phyloP scores from a whole-genome alignment of 2,888 invertebrate species.

The Andrena bicolor region DNA sequence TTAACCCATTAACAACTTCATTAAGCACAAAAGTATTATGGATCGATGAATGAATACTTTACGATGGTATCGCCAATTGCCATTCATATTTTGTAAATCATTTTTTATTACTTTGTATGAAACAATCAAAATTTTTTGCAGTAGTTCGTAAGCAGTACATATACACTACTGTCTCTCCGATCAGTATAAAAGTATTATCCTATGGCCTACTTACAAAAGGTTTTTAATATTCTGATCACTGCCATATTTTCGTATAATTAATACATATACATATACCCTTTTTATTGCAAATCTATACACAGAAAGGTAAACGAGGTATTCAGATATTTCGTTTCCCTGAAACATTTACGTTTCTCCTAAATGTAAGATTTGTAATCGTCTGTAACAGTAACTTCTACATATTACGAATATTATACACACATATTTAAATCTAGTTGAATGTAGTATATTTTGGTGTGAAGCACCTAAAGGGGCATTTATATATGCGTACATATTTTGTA shows the following conservation, averaged over 20 bases:
- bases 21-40: conserved; percentile 40
- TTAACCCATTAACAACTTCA: conserved; percentile 25
- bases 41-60: conserved; percentile 29
- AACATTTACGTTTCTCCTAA: conserved; percentile 29
- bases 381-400: conserved; percentile 30
- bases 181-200: conserved; percentile 30
- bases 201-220: conserved; percentile 36
- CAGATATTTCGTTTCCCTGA: conserved; percentile 38
- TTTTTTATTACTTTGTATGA: neutral
- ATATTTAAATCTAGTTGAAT: conserved; percentile 45
- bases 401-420: conserved; percentile 26
- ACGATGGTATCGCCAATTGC: neutral
- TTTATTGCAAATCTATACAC: conserved; percentile 48
- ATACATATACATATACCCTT: conserved; percentile 19
- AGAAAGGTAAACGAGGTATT: conserved; percentile 14
- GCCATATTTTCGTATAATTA: conserved; percentile 50
- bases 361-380: conserved; percentile 42
- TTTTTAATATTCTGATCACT: conserved; percentile 47
- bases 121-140: conserved; percentile 1
- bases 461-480: conserved; percentile 68
- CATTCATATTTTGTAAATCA: conserved; percentile 8
- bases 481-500: conserved; percentile 46
- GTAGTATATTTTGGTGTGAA: conserved; percentile 63
- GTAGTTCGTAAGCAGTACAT: conserved; percentile 18
- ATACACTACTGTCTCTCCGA: conserved; percentile 31